Percentiles rank a stretch among this genome's conserved stretches.
These are phyloP conservation scores for Ramphastos sulfuratus DNA, from an alignment of 2,113 vertebrate genomes.

Conservation along the genomic window DNA sequence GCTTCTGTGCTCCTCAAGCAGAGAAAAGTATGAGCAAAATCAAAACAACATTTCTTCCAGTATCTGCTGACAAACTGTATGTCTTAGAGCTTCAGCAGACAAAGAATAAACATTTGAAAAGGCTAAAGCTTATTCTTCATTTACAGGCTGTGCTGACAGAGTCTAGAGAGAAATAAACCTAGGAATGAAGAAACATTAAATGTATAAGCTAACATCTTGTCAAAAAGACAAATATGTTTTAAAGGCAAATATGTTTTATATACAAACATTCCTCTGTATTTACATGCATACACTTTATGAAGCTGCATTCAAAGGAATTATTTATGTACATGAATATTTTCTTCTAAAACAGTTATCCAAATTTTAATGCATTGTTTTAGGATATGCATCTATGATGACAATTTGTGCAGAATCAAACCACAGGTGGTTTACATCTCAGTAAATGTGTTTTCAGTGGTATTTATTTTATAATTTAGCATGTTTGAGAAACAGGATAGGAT, in stretches of 20 bases:
- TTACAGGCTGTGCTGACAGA: neutral
- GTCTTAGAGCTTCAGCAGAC: neutral
- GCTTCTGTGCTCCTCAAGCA: slow-evolving; percentile 7
- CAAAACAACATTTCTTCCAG: neutral
- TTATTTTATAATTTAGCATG: neutral
- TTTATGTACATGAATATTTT: neutral
- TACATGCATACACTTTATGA: neutral
- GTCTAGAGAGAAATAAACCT: neutral
- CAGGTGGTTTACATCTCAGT: neutral
- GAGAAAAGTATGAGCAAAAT: neutral
- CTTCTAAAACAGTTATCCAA: neutral
- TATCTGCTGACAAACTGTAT: neutral
- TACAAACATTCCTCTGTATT: neutral
- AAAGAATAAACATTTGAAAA: neutral
- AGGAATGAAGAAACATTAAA: neutral
- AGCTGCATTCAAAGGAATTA: neutral
- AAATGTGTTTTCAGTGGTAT: neutral
- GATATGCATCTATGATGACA: neutral
- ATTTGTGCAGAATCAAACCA: neutral
- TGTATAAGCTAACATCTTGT: neutral
- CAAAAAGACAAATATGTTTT: neutral
- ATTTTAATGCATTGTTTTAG: neutral
- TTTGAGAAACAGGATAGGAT: neutral
- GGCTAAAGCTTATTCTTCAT: neutral
- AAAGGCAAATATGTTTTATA: no score